phyloP scores from a whole-genome alignment of 2,797 vertebrate species.

The Gallinago stenura region DNA sequence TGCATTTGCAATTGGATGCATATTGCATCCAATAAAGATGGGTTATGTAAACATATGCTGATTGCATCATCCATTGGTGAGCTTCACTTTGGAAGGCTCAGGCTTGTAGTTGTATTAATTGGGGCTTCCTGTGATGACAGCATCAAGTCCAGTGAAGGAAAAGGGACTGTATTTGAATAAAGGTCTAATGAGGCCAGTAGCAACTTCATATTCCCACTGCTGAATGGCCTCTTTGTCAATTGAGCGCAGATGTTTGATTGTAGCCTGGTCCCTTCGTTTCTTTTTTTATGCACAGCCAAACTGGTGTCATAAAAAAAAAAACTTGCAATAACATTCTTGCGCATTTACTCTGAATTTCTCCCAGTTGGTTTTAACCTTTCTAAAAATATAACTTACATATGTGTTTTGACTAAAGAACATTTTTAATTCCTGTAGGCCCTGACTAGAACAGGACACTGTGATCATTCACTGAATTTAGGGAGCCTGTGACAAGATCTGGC shows the following conservation, averaged over 20 bases:
- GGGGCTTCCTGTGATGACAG: neutral
- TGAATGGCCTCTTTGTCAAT: constrained; percentile 7
- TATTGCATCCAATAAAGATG: neutral
- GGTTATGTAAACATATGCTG: neutral
- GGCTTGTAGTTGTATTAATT: neutral
- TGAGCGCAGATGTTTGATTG: constrained; percentile 10
- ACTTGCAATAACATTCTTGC: neutral
- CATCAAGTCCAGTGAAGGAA: neutral
- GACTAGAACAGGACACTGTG: neutral
- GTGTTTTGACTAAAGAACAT: neutral
- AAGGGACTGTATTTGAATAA: neutral
- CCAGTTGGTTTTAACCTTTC: neutral
- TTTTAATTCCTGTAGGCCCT: neutral
- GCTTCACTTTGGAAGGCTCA: neutral
- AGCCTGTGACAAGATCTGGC: neutral
- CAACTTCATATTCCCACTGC: neutral
- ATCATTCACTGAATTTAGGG: neutral
- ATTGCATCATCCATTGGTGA: neutral
- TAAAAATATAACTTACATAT: constrained; percentile 1
- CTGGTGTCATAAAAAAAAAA: neutral
- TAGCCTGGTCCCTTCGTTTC: neutral
- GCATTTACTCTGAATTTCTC: neutral
- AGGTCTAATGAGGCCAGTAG: neutral
- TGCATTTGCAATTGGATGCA: neutral
- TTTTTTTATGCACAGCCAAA: neutral